These are phyloP conservation scores for Alca torda DNA, from an alignment of 2,797 vertebrate species.

Conservation along the genomic window DNA sequence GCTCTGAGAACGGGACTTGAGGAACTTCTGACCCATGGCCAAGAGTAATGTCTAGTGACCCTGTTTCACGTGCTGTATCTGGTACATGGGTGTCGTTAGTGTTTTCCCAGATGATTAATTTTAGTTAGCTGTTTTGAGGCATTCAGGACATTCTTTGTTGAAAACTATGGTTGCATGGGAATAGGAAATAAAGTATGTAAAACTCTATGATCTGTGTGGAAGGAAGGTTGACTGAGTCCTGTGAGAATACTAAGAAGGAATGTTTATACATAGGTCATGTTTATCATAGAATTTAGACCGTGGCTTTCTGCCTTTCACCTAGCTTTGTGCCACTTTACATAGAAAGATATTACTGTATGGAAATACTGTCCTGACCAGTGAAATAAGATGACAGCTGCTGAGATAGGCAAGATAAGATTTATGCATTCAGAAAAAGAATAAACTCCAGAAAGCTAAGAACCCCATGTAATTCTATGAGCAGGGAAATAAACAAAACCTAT, in stretches of 20 bases:
- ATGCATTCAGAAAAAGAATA: not conserved
- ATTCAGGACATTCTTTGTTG: not conserved
- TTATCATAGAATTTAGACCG: not conserved
- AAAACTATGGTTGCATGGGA: not conserved
- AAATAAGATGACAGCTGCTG: not conserved
- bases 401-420: not conserved
- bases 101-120: conserved; percentile 1
- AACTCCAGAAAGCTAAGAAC: not conserved
- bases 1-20: not conserved
- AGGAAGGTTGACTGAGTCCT: not conserved
- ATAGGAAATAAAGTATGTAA: not conserved
- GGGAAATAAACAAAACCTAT: not conserved
- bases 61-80: not conserved
- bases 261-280: not conserved
- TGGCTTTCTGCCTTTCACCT: not conserved
- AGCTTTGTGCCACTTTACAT: not conserved
- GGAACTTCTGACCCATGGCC: not conserved
- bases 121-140: not conserved
- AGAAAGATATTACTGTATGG: not conserved
- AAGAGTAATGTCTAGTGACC: not conserved
- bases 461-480: not conserved
- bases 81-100: not conserved
- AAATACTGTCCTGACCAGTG: not conserved
- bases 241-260: not conserved
- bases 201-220: not conserved